A percentile compares a stretch with the other conserved stretches of the same genome.
phyloP scores from a whole-genome alignment of 2,113 vertebrate genomes.

The Phocoena sinus region DNA sequence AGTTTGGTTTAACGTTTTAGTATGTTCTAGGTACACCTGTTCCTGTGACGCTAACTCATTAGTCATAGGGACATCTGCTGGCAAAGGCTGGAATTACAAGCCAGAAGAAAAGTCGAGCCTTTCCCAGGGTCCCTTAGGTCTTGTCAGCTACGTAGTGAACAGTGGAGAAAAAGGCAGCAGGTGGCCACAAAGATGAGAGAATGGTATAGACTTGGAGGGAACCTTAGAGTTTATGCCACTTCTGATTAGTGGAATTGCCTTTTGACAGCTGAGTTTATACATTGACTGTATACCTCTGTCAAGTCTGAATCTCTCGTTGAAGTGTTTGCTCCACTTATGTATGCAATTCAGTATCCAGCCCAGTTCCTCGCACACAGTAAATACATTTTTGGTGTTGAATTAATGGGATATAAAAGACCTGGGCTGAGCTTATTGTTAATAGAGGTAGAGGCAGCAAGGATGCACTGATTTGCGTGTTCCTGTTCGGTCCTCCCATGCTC shows the following conservation, averaged over 20 bases:
- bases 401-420: neutral
- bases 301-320: neutral
- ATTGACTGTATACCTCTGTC: neutral
- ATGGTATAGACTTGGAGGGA: neutral
- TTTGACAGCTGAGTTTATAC: neutral
- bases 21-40: neutral
- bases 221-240: neutral
- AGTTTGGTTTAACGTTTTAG: neutral
- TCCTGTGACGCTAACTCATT: neutral
- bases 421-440: neutral
- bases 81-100: slow-evolving; percentile 41
- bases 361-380: neutral
- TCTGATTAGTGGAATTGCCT: neutral
- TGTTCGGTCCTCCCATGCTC: neutral
- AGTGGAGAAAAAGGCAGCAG: neutral
- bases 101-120: neutral
- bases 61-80: slow-evolving; percentile 69
- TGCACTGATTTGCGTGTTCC: neutral
- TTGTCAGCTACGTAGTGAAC: neutral
- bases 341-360: neutral
- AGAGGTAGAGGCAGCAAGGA: neutral
- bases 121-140: neutral
- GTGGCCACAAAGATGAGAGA: neutral
- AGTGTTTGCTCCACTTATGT: neutral
- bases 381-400: neutral